phyloP scores from a whole-genome alignment of 1,140 invertebrate species.

The Dinothrombium tinctorium region DNA sequence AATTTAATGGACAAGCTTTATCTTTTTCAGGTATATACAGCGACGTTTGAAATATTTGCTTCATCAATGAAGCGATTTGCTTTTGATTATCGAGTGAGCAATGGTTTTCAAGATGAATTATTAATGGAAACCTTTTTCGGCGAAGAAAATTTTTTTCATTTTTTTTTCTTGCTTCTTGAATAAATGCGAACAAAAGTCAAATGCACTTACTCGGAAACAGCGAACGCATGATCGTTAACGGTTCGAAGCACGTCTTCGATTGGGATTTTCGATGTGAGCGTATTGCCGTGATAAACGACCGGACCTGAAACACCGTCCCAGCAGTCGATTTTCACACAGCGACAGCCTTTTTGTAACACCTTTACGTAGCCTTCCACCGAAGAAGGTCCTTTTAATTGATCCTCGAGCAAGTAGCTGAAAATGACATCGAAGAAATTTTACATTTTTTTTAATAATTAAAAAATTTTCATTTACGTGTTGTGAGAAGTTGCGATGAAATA shows the following conservation, averaged over 20 bases:
- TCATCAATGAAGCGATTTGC: conserved; percentile 17
- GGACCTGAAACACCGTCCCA: conserved; percentile 29
- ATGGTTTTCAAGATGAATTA: conserved; percentile 25
- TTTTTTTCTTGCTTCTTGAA: background rate
- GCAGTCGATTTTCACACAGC: conserved; percentile 27
- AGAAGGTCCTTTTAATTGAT: conserved; percentile 30
- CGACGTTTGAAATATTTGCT: conserved; percentile 13
- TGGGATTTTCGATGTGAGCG: conserved; percentile 29
- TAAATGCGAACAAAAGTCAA: background rate
- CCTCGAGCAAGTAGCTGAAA: conserved; percentile 28
- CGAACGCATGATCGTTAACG: conserved; percentile 32
- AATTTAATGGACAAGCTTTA: conserved; percentile 13
- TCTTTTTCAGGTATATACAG: background rate
- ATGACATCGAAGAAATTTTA: background rate
- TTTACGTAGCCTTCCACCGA: conserved; percentile 29
- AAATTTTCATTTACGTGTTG: conserved; percentile 23
- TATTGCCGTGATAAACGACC: conserved; percentile 30
- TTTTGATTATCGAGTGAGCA: conserved; percentile 21
- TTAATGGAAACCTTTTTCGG: conserved; percentile 21
- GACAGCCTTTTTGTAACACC: conserved; percentile 20
- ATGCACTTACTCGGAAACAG: conserved; percentile 21
- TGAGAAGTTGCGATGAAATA: conserved; percentile 31
- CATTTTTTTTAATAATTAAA: background rate
- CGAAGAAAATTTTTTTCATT: background rate
- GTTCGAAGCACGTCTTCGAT: conserved; percentile 29